Conservation (phyloP, 2,113 vertebrate species). For the Nannobrachium achirus region DNA sequence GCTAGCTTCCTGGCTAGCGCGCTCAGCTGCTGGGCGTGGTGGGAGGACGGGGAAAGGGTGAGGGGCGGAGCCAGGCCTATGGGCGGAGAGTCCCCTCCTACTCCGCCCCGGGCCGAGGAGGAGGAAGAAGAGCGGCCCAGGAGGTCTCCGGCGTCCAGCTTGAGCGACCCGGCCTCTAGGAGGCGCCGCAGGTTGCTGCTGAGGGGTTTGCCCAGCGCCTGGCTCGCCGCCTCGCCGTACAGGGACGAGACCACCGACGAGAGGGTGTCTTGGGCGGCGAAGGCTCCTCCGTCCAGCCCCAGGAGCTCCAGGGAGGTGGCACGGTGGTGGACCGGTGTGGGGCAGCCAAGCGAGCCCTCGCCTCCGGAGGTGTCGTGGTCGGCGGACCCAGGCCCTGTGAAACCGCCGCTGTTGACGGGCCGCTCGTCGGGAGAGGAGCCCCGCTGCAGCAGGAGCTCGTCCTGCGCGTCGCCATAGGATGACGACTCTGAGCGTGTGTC, state of each 20-base stretch:
- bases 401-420: too few relatives aligned
- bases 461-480: slow-evolving; percentile 94
- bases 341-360: slow-evolving; percentile 91
- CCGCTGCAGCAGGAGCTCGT: slow-evolving; percentile 83
- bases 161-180: slow-evolving; percentile 93
- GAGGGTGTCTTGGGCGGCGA: slow-evolving; percentile 87
- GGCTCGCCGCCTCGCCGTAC: slow-evolving; percentile 88
- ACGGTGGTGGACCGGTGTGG: slow-evolving; percentile 87
- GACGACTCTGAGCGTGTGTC: slow-evolving; percentile 96
- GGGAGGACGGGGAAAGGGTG: slow-evolving; percentile 90
- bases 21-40: slow-evolving; percentile 95
- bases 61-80: slow-evolving; percentile 83
- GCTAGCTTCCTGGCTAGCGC: slow-evolving; percentile 95
- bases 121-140: slow-evolving; percentile 55
- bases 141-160: slow-evolving; percentile 83
- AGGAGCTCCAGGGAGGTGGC: slow-evolving; percentile 86
- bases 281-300: slow-evolving; percentile 83
- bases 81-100: slow-evolving; percentile 84
- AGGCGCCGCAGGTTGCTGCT: slow-evolving; percentile 95
- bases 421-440: slow-evolving; percentile 83
- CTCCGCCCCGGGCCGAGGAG: slow-evolving; percentile 74
- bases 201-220: slow-evolving; percentile 89
- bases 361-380: slow-evolving; percentile 90
- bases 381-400: slow-evolving; percentile 62
- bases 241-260: slow-evolving; percentile 90